Conservation (phyloP, 2,888 invertebrate genomes). For the Pediacus dermestoides region DNA sequence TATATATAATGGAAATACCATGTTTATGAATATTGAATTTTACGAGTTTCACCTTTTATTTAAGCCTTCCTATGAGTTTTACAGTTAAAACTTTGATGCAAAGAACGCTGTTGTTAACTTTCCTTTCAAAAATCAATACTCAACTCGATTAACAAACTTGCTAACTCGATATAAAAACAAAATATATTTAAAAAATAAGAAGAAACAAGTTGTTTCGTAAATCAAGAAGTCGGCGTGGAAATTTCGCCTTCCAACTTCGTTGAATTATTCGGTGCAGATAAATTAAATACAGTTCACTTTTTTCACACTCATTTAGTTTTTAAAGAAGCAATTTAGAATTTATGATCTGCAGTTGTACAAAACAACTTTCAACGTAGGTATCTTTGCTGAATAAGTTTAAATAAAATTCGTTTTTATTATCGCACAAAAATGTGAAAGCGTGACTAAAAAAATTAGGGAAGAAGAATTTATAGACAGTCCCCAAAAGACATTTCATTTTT, state of each 20-base stretch:
- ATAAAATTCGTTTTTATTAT: too few relatives aligned
- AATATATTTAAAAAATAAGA: constrained; percentile 15
- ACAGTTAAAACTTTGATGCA: constrained; percentile 2
- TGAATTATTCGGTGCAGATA: constrained; percentile 1
- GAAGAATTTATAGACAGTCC: too few relatives aligned
- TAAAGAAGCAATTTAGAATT: too few relatives aligned
- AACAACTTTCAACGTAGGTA: too few relatives aligned
- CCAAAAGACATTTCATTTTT: too few relatives aligned
- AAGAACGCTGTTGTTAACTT: constrained; percentile 3
- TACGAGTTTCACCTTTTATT: constrained; percentile 4
- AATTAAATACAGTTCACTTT: constrained; percentile 1
- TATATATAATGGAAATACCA: constrained; percentile 3
- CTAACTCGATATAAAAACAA: constrained; percentile 23
- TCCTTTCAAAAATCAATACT: constrained; percentile 17
- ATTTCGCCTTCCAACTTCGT: neutral
- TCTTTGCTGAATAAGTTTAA: too few relatives aligned
- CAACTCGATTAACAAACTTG: constrained; percentile 19
- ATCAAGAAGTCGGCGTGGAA: constrained; percentile 5
- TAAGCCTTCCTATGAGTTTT: constrained; percentile 4
- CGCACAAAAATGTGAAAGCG: too few relatives aligned
- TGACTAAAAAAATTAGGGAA: too few relatives aligned
- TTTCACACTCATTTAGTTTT: neutral
- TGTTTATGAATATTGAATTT: constrained; percentile 5
- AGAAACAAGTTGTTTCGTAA: constrained; percentile 8
- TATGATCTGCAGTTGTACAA: too few relatives aligned